Base-by-base conservation (phyloP, 1,140 invertebrate genomes). In the Odontomachus brunneus region DNA sequence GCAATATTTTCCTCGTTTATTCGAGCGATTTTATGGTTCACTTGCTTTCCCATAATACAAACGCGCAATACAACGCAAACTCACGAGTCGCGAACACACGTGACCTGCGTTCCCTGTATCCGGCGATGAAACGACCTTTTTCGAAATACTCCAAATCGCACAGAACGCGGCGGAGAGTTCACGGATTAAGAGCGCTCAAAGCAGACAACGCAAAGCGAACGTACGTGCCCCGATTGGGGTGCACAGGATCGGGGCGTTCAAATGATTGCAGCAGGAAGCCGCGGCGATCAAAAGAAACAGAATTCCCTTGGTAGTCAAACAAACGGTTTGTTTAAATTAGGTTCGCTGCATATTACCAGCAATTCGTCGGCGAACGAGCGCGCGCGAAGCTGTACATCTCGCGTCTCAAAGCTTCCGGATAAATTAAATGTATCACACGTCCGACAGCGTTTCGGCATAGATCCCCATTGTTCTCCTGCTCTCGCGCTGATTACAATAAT, bases 111-210 rank as follows among this genome's bases (percentile, higher is more conserved):
- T 69, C 60, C 12, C 2, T 1, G 2, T 57, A 22, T 48, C 14
- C 17, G 7, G 22, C 24, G 7, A 29, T 66, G 14, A 9, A 67
- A 26, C 9, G 14, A 33, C 22, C 11, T 48, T 55, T 78, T 80
- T 29, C 33, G n/a, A 71, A 59, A 71, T 71, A 59, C n/a, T n/a
- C 33, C 29, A 55, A 78, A 69, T 57, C 62, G 33, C 12, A 19
- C 4, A 55, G 19, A 75, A 44, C 26, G n/a, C 49, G 29, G 26
- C 49, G 26, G 2, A 19, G 60, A 53, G 26, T 65, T 76, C 65
- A 33, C 65, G 62, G 75, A 80, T 80, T 80, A 80, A 80, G 53
- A 57, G 75, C 7, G 75, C 75, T 59, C 65, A 69, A 80, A 80
- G 53, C 29, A 24, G 7, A 11, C 62, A 78, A 71, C 75, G 22